Evolutionary conservation across 2,113 vertebrate genomes (phyloP), one percentile per base, ranked within the genome.

Genomic region (Chaetodon trifascialis): DNA sequence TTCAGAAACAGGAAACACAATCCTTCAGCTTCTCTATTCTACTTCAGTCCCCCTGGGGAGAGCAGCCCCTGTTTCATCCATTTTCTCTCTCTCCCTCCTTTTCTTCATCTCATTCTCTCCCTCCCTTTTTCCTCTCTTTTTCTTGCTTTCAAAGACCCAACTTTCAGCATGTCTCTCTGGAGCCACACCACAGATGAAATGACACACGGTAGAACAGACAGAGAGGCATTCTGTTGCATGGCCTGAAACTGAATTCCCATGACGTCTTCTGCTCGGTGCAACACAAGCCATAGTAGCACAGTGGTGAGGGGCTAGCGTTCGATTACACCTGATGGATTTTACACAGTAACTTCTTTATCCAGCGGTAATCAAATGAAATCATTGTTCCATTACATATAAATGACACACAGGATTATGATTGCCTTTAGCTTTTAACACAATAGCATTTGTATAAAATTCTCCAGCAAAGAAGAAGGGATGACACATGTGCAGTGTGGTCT

Each of bases 1-100:
- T 95, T 95, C 92, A 95, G 58, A 89, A 86, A 86, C 70, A 85
- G 86, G 94, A 92, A 94, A 95, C 86, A 94, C 92, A 94, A 95
- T 95, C 92, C 94, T 86, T 71, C 80, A 88, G 80, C 87, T 93
- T 85, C 73, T 89, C 91, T 88, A 92, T 92, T 93, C 93, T 93
- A 84, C 91, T 76, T 63, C 60, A 8, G 54, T 85, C 91, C 92
- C 92, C 87, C 69, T 81, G 80, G 92, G 91, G 73, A 85, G 69
- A 68, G 76, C 73, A 81, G 71, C 84, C 83, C 88, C 84, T 70
- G 88, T 90, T 95, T 93, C 88, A 88, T 86, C 92, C 54, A 70
- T 82, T 86, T 81, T 88, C 83, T 87, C 88, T 76, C 47, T 79
- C 70, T 75, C 62, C 17, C 36, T 73, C 72, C 75, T 84, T 88